Conservation (phyloP, 1,140 invertebrate species). For the Goniozus legneri region DNA sequence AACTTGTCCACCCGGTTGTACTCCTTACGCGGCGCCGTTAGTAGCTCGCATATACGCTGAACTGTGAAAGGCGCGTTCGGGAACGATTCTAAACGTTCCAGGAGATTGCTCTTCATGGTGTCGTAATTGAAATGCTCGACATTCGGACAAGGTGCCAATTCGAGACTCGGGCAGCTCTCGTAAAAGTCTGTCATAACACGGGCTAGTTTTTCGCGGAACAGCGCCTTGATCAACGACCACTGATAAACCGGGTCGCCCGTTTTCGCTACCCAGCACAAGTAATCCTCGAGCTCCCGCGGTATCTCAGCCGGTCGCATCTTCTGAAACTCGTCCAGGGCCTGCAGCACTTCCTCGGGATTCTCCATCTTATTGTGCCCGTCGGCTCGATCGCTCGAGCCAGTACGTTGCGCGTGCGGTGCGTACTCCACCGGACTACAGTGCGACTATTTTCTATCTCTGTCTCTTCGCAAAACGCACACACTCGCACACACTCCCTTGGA, state of each 20-base stretch:
- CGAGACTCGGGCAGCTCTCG: conserved; percentile 70
- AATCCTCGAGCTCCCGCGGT: conserved; percentile 86
- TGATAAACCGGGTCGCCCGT: conserved; percentile 93
- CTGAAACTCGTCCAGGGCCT: conserved; percentile 79
- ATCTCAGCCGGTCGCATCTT: conserved; percentile 79
- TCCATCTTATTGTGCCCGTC: conserved; percentile 62
- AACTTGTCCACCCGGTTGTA: conserved; percentile 96
- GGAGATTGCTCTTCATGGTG: conserved; percentile 77
- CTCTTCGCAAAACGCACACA: too few relatives aligned
- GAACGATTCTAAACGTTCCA: conserved; percentile 80
- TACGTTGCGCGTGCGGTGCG: too few relatives aligned
- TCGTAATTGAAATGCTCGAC: conserved; percentile 90
- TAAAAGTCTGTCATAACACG: conserved; percentile 84
- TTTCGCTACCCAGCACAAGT: conserved; percentile 85
- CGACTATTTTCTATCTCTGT: too few relatives aligned
- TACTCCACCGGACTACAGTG: too few relatives aligned
- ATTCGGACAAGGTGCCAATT: conserved; percentile 79
- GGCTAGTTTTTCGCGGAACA: conserved; percentile 84
- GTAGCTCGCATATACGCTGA: conserved; percentile 89
- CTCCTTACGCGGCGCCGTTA: conserved; percentile 87
- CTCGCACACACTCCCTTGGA: too few relatives aligned
- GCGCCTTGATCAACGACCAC: conserved; percentile 81
- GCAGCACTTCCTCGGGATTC: conserved; percentile 80
- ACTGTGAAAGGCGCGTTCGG: conserved; percentile 93
- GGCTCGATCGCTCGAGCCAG: too few relatives aligned